A percentile compares a stretch with the other conserved stretches of the same genome.
Evolutionary conservation across 2,797 vertebrate species (phyloP).

Genomic region (Pseudochaenichthys georgianus): DNA sequence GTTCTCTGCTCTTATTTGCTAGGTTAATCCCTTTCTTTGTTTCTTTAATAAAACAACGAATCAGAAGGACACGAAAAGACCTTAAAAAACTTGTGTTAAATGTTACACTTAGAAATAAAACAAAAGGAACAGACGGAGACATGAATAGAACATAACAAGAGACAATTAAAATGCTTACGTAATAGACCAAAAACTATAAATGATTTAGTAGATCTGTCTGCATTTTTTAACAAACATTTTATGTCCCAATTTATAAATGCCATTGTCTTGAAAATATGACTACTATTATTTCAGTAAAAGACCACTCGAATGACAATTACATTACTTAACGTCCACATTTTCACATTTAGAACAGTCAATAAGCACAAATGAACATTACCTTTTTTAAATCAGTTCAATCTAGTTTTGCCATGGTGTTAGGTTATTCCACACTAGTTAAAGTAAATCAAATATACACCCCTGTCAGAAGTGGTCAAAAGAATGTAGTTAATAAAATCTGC

Average conservation of each 20-base stretch:
- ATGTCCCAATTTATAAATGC: conserved; percentile 2
- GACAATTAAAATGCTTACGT: background rate
- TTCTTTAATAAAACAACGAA: background rate
- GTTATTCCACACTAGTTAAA: conserved; percentile 5
- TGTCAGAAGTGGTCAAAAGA: background rate
- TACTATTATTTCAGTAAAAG: background rate
- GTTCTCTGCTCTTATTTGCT: background rate
- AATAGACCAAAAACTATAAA: background rate
- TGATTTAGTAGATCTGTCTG: background rate
- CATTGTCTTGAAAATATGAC: background rate
- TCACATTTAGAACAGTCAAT: background rate
- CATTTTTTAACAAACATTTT: background rate
- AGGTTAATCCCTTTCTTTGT: too few species aligned
- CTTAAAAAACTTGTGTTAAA: too few species aligned
- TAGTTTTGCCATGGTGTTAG: background rate
- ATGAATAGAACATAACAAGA: background rate
- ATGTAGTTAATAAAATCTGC: conserved; percentile 5
- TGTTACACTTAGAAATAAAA: background rate
- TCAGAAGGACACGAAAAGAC: too few species aligned
- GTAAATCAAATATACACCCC: conserved; percentile 1
- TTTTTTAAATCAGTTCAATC: conserved; percentile 10
- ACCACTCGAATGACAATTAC: background rate
- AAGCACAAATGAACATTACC: background rate
- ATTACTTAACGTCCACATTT: background rate
- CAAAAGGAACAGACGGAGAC: background rate